Evolutionary conservation across 2,113 vertebrate species (phyloP), one percentile per base, ranked within the genome.

Genomic region (Hiodon alosoides): DNA sequence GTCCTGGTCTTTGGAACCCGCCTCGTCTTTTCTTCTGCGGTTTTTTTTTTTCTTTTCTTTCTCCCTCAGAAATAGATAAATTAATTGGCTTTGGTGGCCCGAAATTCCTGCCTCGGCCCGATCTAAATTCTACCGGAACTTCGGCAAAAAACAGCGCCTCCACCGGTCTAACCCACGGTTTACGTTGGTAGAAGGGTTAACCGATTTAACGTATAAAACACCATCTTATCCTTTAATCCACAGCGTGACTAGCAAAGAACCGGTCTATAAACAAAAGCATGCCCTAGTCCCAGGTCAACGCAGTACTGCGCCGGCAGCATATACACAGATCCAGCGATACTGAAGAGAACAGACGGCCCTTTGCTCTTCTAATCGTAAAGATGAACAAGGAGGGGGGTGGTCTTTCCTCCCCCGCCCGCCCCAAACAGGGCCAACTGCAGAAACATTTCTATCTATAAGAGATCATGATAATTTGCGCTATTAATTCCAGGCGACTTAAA

Each of bases 401-500:
- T 51, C 13, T 69, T 53, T 73, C 48, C 60, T 46, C 53, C 4
- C 6, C 4, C 51, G 31, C 31, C 31, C 31, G 31, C 31, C 57
- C 52, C 6, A 11, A 61, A 46, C 6, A 57, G 16, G n/a, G 10
- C 31, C 51, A 54, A 58, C 51, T 57, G 11, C 52, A 48, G 62
- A 8, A 8, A 16, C 53, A 4, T 52, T 75, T 55, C 66, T n/a
- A 55, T 46, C 68, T 53, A 66, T 6, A 46, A 31, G 46, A 62
- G 81, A 87, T 85, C 82, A 67, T 77, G 82, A 86, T 79, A 83
- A 79, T 82, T 83, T 82, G 87, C 85, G 83, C 88, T 86, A 86
- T 85, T 86, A 88, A 82, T 79, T 83, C 82, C 83, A 58, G 83
- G 80, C 83, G 85, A 90, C 83, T 83, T 87, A 91, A 92, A 84